These are phyloP conservation scores for Anolis carolinensis DNA, from an alignment of 2,113 vertebrate species.

Conservation along the genomic window DNA sequence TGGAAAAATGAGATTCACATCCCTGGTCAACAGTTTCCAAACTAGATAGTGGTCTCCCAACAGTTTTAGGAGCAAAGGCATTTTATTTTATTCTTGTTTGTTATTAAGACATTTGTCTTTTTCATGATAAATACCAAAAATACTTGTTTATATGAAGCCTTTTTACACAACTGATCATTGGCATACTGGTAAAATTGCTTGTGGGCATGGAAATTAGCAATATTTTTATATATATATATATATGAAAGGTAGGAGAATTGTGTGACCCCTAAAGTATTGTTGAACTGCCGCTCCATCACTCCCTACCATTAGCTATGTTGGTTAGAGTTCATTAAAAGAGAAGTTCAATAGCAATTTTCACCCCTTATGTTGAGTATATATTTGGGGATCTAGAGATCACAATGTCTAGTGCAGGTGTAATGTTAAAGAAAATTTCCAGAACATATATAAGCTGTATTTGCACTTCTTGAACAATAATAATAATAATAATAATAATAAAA, in stretches of 20 bases:
- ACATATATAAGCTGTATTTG: background rate
- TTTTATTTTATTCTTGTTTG: constrained; percentile 63
- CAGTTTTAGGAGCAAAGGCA: constrained; percentile 69
- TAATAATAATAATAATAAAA: no score
- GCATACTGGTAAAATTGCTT: background rate
- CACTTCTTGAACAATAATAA: background rate
- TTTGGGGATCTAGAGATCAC: background rate
- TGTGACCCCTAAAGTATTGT: no score
- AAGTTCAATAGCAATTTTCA: no score
- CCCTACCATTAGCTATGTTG: background rate
- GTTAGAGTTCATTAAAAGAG: no score
- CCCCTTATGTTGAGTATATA: background rate
- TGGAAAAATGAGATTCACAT: constrained; percentile 80
- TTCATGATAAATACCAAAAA: constrained; percentile 52
- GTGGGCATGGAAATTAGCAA: no score
- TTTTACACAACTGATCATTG: constrained; percentile 28
- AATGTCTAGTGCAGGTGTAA: background rate
- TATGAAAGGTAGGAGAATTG: no score
- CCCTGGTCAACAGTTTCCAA: constrained; percentile 74
- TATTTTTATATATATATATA: background rate
- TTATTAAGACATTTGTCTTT: constrained; percentile 58
- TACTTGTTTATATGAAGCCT: constrained; percentile 32
- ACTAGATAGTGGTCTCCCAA: constrained; percentile 77
- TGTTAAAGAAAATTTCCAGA: background rate
- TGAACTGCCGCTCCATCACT: no score